phyloP scores from a whole-genome alignment of 2,797 vertebrate species.

The Gymnodraco acuticeps region DNA sequence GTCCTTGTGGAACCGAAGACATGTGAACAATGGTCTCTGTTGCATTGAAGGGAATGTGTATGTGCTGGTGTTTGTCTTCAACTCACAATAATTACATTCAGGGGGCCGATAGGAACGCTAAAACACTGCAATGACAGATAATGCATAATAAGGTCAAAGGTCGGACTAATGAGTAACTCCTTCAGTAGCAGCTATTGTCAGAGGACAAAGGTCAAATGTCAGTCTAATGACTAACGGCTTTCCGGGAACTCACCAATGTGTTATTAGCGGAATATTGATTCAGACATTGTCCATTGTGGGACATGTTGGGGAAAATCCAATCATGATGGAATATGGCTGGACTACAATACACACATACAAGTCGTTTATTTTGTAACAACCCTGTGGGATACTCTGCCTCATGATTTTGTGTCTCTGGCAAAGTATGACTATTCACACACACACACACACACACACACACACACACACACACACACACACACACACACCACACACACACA shows the following conservation, averaged over 20 bases:
- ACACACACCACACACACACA: background rate
- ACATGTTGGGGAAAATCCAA: background rate
- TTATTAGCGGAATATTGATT: conserved; percentile 32
- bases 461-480: background rate
- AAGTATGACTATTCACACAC: conserved; percentile 2
- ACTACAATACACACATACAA: conserved; percentile 4
- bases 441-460: conserved; percentile 9
- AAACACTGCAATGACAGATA: conserved; percentile 14
- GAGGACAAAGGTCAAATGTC: conserved; percentile 34
- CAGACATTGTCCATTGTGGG: conserved; percentile 15
- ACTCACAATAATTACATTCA: conserved; percentile 13
- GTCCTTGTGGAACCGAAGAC: too few species aligned
- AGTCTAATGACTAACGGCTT: conserved; percentile 27
- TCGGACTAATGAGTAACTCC: conserved; percentile 36
- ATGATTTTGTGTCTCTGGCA: conserved; percentile 21
- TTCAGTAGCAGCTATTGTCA: conserved; percentile 29
- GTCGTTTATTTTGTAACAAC: conserved; percentile 15
- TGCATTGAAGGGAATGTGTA: background rate
- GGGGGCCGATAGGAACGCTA: background rate
- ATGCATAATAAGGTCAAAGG: conserved; percentile 58
- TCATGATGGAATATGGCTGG: background rate
- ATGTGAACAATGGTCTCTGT: background rate
- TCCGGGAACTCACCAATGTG: background rate
- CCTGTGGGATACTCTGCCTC: conserved; percentile 11
- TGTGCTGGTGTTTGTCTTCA: background rate